Evolutionary conservation across 1,140 invertebrate genomes (phyloP).

Genomic region (Bombus superbus): DNA sequence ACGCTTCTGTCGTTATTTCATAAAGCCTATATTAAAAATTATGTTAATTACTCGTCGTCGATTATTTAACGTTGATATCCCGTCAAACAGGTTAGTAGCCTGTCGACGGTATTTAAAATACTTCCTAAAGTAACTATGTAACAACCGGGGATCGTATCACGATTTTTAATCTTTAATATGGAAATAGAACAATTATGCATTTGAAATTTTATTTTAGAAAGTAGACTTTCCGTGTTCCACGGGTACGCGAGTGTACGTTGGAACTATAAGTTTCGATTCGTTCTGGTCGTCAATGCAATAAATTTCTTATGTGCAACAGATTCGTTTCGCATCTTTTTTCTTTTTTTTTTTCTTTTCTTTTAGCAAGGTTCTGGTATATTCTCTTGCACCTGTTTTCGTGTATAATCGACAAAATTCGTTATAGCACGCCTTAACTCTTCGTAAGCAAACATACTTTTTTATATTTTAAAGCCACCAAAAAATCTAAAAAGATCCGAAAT

Average conservation of each 20-base stretch:
- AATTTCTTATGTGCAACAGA: neutral
- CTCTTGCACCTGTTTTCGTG: neutral
- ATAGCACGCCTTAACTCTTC: neutral
- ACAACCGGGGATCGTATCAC: neutral
- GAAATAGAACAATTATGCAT: conserved; percentile 15
- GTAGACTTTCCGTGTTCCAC: neutral
- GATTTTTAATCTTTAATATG: conserved; percentile 18
- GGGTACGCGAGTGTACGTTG: neutral
- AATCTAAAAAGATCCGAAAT: neutral
- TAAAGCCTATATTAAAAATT: neutral
- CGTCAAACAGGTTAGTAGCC: neutral
- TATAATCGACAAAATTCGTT: neutral
- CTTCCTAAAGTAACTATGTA: neutral
- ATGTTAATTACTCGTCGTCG: neutral
- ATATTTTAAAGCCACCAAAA: neutral
- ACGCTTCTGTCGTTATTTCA: neutral
- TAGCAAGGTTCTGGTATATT: neutral
- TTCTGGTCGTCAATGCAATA: neutral
- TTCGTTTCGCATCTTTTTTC: neutral
- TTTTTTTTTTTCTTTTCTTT: neutral
- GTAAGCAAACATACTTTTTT: neutral
- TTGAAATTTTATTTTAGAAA: conserved; percentile 40
- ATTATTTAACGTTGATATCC: neutral
- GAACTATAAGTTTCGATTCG: neutral
- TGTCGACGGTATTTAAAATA: neutral